phyloP scores from a whole-genome alignment of 2,797 vertebrate genomes.

The Melanitta fusca region DNA sequence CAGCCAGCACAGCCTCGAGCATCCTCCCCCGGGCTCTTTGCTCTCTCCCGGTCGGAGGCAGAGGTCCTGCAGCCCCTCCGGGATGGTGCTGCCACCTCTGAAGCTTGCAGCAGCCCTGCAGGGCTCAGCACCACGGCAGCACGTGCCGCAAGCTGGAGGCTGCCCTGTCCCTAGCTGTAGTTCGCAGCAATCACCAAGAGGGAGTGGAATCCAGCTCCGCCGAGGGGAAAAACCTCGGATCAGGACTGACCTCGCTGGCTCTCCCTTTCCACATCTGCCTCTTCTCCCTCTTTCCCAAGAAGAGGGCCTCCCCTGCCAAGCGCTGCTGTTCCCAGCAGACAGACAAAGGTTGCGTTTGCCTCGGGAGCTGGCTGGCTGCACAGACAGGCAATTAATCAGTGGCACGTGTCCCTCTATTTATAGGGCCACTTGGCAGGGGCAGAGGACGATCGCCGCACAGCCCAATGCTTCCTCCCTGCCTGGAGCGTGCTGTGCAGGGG shows the following conservation, averaged over 20 bases:
- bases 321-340: neutral
- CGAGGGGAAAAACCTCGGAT: rapidly evolving
- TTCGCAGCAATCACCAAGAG: neutral
- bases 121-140: rapidly evolving
- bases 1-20: neutral
- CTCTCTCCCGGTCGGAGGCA: rapidly evolving
- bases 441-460: neutral
- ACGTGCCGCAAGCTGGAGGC: rapidly evolving
- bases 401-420: conserved; percentile 23
- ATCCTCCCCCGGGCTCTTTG: neutral
- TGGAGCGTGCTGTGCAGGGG: rapidly evolving
- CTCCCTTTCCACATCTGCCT: neutral
- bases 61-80: neutral
- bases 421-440: neutral
- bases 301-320: neutral
- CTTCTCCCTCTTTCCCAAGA: neutral
- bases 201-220: neutral
- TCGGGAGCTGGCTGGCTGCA: neutral
- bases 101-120: rapidly evolving
- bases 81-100: neutral
- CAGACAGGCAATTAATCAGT: conserved; percentile 22
- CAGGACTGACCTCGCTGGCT: neutral
- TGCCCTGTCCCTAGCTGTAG: rapidly evolving
- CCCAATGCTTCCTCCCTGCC: neutral
- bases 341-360: neutral